Evolutionary conservation across 2,888 invertebrate species (phyloP).

Genomic region (Euplagia quadripunctaria): DNA sequence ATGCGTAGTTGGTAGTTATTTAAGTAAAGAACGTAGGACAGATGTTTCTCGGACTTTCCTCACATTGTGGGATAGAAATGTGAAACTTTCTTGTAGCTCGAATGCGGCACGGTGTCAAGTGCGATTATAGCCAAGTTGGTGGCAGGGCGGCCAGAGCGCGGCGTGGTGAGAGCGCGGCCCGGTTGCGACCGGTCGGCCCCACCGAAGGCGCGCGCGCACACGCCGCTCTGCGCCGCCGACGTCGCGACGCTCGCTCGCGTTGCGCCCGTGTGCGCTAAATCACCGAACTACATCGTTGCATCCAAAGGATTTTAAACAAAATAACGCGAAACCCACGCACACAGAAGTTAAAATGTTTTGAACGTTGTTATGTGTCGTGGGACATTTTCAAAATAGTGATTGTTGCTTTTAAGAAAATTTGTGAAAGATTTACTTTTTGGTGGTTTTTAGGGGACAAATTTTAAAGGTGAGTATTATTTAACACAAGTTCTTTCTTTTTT

Average conservation of each 20-base stretch:
- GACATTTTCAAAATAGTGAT: constrained; percentile 61
- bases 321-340: constrained; percentile 64
- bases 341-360: constrained; percentile 69
- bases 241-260: constrained; percentile 82
- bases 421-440: constrained; percentile 45
- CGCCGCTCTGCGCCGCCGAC: constrained; percentile 82
- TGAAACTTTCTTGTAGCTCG: constrained; percentile 84
- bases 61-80: constrained; percentile 79
- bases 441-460: constrained; percentile 39
- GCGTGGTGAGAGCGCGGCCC: constrained; percentile 84
- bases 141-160: constrained; percentile 72
- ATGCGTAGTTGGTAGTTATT: constrained; percentile 33
- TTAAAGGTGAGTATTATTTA: constrained; percentile 45
- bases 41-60: constrained; percentile 62
- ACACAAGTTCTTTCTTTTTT: constrained; percentile 20
- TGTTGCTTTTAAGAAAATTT: constrained; percentile 54
- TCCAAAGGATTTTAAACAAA: constrained; percentile 61
- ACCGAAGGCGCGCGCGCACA: constrained; percentile 78
- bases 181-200: constrained; percentile 87
- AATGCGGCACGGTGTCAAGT: constrained; percentile 84
- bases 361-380: constrained; percentile 63
- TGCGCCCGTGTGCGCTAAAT: constrained; percentile 74
- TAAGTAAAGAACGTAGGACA: constrained; percentile 43
- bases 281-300: constrained; percentile 59
- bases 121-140: constrained; percentile 80